These are phyloP conservation scores for Apogon talboti DNA, from an alignment of 2,797 vertebrate genomes.

Conservation along the genomic window DNA sequence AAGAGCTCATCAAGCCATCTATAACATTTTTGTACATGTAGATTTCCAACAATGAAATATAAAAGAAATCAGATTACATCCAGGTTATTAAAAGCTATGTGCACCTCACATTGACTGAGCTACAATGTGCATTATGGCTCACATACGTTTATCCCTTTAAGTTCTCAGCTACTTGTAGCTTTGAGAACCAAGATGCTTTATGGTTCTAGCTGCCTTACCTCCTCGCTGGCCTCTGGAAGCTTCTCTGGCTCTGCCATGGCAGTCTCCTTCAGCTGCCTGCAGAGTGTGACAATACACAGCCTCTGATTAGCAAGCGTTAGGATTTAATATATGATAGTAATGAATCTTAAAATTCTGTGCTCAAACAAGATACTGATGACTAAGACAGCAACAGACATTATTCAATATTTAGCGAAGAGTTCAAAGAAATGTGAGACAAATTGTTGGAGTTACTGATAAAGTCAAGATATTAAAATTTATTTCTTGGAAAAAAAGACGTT, in stretches of 20 bases:
- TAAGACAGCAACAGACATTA: too few species aligned
- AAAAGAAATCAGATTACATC: neutral
- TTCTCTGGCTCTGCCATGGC: slow-evolving; percentile 78
- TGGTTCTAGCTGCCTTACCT: slow-evolving; percentile 76
- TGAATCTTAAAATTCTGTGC: too few species aligned
- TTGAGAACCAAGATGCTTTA: slow-evolving; percentile 24
- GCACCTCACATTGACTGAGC: slow-evolving; percentile 16
- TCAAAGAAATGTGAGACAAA: too few species aligned
- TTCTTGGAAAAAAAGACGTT: too few species aligned
- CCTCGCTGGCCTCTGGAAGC: slow-evolving; percentile 75
- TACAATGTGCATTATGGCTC: slow-evolving; percentile 11
- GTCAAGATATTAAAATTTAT: too few species aligned
- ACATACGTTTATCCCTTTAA: slow-evolving; percentile 14
- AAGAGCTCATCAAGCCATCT: slow-evolving; percentile 29
- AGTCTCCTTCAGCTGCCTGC: slow-evolving; percentile 75
- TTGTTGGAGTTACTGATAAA: too few species aligned
- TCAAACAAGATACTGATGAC: too few species aligned
- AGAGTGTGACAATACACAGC: neutral
- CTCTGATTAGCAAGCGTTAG: too few species aligned
- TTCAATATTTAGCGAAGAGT: too few species aligned
- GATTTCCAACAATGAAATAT: slow-evolving; percentile 12
- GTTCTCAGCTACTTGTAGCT: slow-evolving; percentile 17
- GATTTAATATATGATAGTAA: too few species aligned
- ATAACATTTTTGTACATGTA: slow-evolving; percentile 6
- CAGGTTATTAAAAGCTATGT: slow-evolving; percentile 6